phyloP scores from a whole-genome alignment of 2,888 invertebrate species.

The Gisinianus flammeolus region DNA sequence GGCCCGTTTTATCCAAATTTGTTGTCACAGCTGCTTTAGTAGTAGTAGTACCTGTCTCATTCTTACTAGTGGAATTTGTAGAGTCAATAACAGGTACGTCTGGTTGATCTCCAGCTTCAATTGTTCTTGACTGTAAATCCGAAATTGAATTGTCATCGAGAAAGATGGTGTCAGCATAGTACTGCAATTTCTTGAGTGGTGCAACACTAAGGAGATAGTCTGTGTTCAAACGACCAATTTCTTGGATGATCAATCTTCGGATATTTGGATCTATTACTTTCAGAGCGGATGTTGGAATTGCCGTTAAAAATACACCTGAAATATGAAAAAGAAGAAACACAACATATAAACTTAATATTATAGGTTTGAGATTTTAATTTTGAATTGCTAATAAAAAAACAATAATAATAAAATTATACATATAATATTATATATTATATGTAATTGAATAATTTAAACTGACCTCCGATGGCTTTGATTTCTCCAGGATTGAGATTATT shows the following conservation, averaged over 20 bases:
- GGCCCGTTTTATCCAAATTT: not conserved
- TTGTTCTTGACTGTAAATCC: not conserved
- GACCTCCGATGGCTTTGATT: constrained; percentile 54
- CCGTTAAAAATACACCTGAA: constrained; percentile 53
- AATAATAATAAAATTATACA: constrained; percentile 6
- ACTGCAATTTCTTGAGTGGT: constrained; percentile 45
- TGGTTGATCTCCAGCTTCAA: not conserved
- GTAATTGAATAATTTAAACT: not conserved
- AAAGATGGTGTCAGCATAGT: constrained; percentile 49
- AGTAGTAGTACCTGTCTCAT: not conserved
- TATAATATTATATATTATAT: not conserved
- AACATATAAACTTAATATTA: constrained; percentile 2
- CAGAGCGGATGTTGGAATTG: constrained; percentile 48
- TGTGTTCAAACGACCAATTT: constrained; percentile 52
- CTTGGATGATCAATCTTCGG: constrained; percentile 47
- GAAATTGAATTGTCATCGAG: not conserved
- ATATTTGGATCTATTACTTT: constrained; percentile 36
- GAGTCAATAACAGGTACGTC: not conserved
- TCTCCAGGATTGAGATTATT: constrained; percentile 47
- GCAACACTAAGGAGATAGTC: constrained; percentile 49
- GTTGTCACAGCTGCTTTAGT: not conserved
- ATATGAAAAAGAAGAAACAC: not conserved
- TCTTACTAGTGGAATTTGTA: not conserved
- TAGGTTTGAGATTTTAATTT: not conserved
- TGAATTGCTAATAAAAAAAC: too few species aligned